A percentile compares a stretch with the other conserved stretches of the same genome.
These are phyloP conservation scores for Brachyptera putata DNA, from an alignment of 2,888 invertebrate species.

Conservation along the genomic window DNA sequence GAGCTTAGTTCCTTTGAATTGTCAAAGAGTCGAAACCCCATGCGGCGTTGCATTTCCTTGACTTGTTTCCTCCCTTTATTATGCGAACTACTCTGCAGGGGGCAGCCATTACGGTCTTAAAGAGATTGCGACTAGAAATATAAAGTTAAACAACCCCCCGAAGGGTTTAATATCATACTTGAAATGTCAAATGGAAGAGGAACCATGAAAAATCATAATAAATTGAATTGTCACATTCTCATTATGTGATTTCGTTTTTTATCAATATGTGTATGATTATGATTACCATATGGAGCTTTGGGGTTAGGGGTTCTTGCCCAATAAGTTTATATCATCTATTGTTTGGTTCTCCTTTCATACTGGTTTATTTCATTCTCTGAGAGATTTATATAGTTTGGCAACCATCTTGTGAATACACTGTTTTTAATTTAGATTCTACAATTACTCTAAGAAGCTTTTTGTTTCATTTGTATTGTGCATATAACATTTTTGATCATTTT, in stretches of 20 bases:
- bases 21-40: not conserved
- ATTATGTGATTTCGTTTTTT: not conserved
- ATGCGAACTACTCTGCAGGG: slow-evolving; percentile 5
- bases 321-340: too few species aligned
- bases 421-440: too few species aligned
- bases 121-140: slow-evolving; percentile 3
- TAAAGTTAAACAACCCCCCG: slow-evolving; percentile 6
- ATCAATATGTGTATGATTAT: not conserved
- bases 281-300: too few species aligned
- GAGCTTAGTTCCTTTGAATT: not conserved
- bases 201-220: not conserved
- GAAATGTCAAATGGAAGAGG: slow-evolving; percentile 2
- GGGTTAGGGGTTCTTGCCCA: too few species aligned
- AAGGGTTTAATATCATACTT: not conserved
- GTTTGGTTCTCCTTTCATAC: too few species aligned
- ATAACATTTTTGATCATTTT: too few species aligned
- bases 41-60: slow-evolving; percentile 1
- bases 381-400: too few species aligned
- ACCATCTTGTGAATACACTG: too few species aligned
- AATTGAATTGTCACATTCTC: too few species aligned
- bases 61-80: not conserved
- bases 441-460: too few species aligned
- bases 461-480: too few species aligned
- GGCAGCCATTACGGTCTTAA: not conserved
- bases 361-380: too few species aligned